These are phyloP conservation scores for Oreotrochilus melanogaster DNA, from an alignment of 2,113 vertebrate genomes.

Conservation along the genomic window DNA sequence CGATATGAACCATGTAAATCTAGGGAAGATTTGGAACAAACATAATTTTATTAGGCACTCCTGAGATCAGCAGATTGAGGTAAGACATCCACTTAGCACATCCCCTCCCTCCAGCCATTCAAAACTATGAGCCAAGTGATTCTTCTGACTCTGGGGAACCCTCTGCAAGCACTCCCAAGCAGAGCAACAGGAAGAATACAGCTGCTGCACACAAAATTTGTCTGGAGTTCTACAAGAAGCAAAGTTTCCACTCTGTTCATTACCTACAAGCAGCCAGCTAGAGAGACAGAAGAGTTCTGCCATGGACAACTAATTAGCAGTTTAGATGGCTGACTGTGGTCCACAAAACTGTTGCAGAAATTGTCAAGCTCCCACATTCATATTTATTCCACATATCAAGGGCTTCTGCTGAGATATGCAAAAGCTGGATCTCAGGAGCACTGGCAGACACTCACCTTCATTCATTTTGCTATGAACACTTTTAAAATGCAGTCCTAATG, in stretches of 20 bases:
- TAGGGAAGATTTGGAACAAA: neutral
- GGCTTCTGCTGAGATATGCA: neutral
- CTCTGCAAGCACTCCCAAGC: neutral
- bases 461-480: neutral
- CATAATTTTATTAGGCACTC: neutral
- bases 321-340: neutral
- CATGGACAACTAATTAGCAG: neutral
- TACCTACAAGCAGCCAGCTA: neutral
- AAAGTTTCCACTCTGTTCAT: neutral
- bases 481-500: neutral
- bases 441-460: neutral
- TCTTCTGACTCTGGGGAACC: neutral
- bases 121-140: neutral
- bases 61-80: fast-evolving
- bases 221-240: neutral
- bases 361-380: neutral
- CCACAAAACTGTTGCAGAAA: neutral
- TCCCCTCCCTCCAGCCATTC: neutral
- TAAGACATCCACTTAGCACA: neutral
- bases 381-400: neutral
- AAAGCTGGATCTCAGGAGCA: neutral
- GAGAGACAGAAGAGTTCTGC: neutral
- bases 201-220: neutral
- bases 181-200: neutral
- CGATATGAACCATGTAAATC: neutral